Evolutionary conservation across 2,888 invertebrate genomes (phyloP), one percentile per base, ranked within the genome.

Genomic region (Silvanus unidentatus): DNA sequence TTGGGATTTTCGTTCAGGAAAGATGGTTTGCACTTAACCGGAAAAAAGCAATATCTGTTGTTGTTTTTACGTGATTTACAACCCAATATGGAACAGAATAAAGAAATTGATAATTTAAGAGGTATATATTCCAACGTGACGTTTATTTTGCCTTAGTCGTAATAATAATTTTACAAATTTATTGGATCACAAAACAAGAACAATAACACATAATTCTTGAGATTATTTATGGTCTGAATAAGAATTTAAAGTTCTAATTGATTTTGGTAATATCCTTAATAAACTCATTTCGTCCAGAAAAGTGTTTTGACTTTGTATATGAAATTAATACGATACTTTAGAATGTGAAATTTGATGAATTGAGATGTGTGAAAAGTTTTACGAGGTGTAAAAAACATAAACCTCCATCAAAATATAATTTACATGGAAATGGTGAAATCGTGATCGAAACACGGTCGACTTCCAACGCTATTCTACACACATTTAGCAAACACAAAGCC

Each of bases 401-500:
- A 47, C 43, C 47, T 40, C 43, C 49, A 57, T 58, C 56, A 53
- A 54, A 49, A 49, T 50, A 53, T 54, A 56, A 58, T 58, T 55
- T 58, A 52, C 55, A 58, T 57, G 48, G 52, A 57, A 58, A 58
- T 58, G 52, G 54, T 41, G 42, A 45, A 55, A 49, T 52, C 56
- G 58, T 55, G 56, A 56, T 56, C 53, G 50, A 51, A 49, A 47
- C 52, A 45, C 42, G 44, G 42, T 45, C 39, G 43, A 49, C 47
- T 42, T 54, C 48, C 44, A 48, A 55, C 52, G 51, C 47, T 50
- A 52, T 55, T 54, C 52, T 50, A 49, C 49, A 51, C 55, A 51
- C 52, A 57, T 59, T 57, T 53, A 56, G 55, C 52, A 57, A 60
- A 59, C 55, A 52, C 52, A 52, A 55, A 52, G 52, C 50, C 53